Evolutionary conservation across 2,797 vertebrate genomes (phyloP), one percentile per base, ranked within the genome.

Genomic region (Hyperoplus immaculatus): DNA sequence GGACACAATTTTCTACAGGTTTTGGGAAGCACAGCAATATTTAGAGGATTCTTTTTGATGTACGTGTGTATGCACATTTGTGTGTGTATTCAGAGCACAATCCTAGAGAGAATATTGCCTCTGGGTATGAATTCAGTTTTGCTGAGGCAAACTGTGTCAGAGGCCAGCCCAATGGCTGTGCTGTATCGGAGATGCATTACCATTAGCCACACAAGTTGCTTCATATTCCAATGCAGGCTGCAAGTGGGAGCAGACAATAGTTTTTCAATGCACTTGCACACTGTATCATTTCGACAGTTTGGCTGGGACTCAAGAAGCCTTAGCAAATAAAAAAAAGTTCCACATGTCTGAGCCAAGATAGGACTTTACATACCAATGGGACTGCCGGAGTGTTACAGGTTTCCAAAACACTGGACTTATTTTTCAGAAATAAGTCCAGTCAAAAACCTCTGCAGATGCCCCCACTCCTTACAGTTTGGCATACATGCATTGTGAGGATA

Each of bases 361-460:
- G 74, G 86, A 89, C 79, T 92, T 90, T 86, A 87, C 91, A 91
- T 92, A 85, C 65, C 86, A 89, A 89, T 90, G 76, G 78, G 87
- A 88, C 71, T 61, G 66, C 21, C 77, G 43, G 76, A 87, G 76
- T 89, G 86, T 89, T 88, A 29, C 79, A 74, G 65, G 80, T 87
- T 88, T 87, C 83, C 74, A 83, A 89, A 90, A 86, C 72, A 80
- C 62, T 77, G 46, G 75, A 91, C 61, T 78, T 88, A 75, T 85
- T 87, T 87, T 76, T 75, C 39, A 78, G 63, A 86, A 82, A 87
- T 81, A 90, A 87, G 63, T 86, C 75, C 8, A 21, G 36, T 80
- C 69, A 76, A 78, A 87, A 72, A 21, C 53, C 29, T 61, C 76
- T 41, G 18, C 42, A 78, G 56, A 58, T 1, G 3, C 29, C 38